Base-by-base conservation (phyloP, 23 tunicate species). In the Halocynthia aurantium region DNA sequence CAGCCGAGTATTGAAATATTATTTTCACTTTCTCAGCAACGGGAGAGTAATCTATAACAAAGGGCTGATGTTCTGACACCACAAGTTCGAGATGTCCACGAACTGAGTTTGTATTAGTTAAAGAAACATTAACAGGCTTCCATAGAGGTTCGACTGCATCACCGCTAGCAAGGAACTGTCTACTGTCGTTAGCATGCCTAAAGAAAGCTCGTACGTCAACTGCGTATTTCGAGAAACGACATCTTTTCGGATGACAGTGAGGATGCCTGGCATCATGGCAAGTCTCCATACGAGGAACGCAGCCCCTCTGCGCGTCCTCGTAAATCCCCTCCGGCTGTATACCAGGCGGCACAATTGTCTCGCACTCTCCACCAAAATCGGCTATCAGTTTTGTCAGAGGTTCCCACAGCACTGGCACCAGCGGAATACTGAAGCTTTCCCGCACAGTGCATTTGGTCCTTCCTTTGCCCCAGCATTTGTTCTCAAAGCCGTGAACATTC, bases 171-270 rank as follows among this genome's bases (percentile, higher is more conserved):
- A 86, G 82, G 58, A 86, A 86, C 21, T 83, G 81, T 7, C 81
- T 70, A 64, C 77, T 78, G 81, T 88, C 88, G 68, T 89, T 89
- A 57, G 80, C 96, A 53, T 84, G 88, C 5, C 88, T 78, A 49
- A 89, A 89, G 76, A 89, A 89, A 11, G 96, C 96, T 80, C 68
- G 84, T 0, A 84, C 88, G 74, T 89, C 96, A 51, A 89, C 77
- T 6, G 85, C 81, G 53, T 80, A 89, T 18, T 75, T 76, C 8
- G 69, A 15, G 54, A 89, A 88, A 49, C 73, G 73, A 62, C 95
- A 88, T 55, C 74, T 53, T 57, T 74, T 84, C 21, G 82, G 68
- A 6, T 73, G 87, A 61, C 95, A 88, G 44, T 76, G 69, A 8
- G 80, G 77, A 10, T 62, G 54, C 55, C 75, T 76, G 12, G 78